These are phyloP conservation scores for Phania funesta DNA, from an alignment of 2,888 invertebrate species.

Conservation along the genomic window DNA sequence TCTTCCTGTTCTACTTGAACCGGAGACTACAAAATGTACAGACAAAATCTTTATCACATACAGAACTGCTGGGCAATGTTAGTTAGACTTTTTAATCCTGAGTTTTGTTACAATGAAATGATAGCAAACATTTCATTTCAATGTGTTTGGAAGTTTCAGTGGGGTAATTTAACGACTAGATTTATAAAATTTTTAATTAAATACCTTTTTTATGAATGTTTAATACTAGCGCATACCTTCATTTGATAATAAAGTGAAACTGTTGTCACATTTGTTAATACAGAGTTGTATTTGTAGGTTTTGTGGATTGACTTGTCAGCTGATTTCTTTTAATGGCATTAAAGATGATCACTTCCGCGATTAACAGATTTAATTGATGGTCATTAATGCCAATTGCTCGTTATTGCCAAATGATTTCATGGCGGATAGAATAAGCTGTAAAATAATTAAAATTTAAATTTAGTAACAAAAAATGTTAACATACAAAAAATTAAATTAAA, in stretches of 20 bases:
- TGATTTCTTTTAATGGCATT: neutral
- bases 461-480: neutral
- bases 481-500: neutral
- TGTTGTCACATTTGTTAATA: neutral
- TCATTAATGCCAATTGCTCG: neutral
- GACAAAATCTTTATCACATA: neutral
- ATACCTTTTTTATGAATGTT: neutral
- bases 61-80: conserved; percentile 9
- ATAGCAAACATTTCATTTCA: no score
- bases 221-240: neutral
- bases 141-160: no score
- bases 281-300: neutral
- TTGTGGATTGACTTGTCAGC: neutral
- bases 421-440: neutral
- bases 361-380: neutral
- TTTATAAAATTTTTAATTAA: conserved; percentile 21
- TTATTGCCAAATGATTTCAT: neutral
- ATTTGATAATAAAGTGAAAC: neutral
- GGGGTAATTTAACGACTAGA: neutral
- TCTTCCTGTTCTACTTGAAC: no score
- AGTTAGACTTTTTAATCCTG: conserved; percentile 1
- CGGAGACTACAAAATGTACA: no score
- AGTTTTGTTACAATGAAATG: neutral
- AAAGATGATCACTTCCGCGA: neutral
- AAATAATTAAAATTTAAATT: neutral